Conservation (phyloP, 2,888 invertebrate genomes). For the Elysia crispata region DNA sequence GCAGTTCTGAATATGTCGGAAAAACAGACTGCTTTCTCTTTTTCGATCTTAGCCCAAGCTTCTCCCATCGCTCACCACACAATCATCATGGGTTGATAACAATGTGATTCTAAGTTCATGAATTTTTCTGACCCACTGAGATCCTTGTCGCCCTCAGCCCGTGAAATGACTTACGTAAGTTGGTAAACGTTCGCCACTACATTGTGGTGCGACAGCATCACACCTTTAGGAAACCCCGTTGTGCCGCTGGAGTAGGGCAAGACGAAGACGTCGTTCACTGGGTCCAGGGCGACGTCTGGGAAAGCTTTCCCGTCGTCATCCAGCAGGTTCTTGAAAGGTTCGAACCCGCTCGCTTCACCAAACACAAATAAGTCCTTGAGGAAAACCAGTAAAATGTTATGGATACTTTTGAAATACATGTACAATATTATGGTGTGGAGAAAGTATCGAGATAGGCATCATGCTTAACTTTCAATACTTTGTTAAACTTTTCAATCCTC, state of each 20-base stretch:
- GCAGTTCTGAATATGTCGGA: too few species aligned
- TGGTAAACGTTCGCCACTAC: constrained; percentile 73
- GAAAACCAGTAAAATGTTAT: not conserved
- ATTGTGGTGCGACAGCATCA: constrained; percentile 74
- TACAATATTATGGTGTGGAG: too few species aligned
- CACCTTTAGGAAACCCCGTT: constrained; percentile 83
- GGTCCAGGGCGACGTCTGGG: constrained; percentile 67
- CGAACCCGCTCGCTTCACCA: constrained; percentile 69
- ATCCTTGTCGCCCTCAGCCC: too few species aligned
- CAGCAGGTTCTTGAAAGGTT: constrained; percentile 64
- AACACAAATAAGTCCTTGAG: constrained; percentile 68
- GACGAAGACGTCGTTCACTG: constrained; percentile 82
- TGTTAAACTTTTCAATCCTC: too few species aligned
- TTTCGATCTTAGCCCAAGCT: not conserved
- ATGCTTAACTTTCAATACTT: too few species aligned
- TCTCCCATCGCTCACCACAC: not conserved
- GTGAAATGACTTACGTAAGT: constrained; percentile 61
- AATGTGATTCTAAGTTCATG: too few species aligned
- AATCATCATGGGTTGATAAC: too few species aligned
- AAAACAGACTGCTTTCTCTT: too few species aligned
- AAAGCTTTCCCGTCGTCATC: constrained; percentile 74
- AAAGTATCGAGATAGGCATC: too few species aligned
- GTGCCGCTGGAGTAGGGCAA: constrained; percentile 92
- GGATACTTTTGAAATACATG: too few species aligned
- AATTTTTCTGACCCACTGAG: too few species aligned